phyloP scores from a whole-genome alignment of 1,140 invertebrate species.

The Antheraea mylitta region DNA sequence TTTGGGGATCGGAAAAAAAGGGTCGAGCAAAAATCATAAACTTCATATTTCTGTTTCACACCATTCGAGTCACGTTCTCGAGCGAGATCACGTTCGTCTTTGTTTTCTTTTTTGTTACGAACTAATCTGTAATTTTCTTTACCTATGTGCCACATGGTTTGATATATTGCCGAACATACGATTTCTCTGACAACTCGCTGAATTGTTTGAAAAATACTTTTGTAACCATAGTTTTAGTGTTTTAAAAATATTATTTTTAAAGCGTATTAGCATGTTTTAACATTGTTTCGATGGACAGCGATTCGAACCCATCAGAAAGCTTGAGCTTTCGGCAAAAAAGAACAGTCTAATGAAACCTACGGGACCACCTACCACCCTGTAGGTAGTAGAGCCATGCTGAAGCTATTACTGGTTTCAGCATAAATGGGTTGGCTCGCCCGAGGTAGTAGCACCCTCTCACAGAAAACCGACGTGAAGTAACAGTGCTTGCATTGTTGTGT shows the following conservation, averaged over 20 bases:
- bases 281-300: too few species aligned
- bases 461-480: too few species aligned
- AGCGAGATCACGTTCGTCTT: constrained; percentile 13
- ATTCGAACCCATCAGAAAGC: too few species aligned
- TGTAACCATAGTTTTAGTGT: not conserved
- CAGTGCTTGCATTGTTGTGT: too few species aligned
- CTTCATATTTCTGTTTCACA: constrained; percentile 11
- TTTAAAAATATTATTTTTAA: not conserved
- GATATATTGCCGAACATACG: constrained; percentile 9
- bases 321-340: not conserved
- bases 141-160: not conserved
- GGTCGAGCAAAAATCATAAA: constrained; percentile 17
- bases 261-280: too few species aligned
- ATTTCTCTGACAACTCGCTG: not conserved
- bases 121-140: constrained; percentile 22
- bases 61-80: constrained; percentile 15
- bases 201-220: not conserved
- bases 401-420: too few species aligned
- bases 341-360: not conserved
- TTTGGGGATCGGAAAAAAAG: constrained; percentile 5
- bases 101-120: constrained; percentile 24
- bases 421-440: too few species aligned
- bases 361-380: too few species aligned
- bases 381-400: too few species aligned
- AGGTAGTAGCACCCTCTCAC: too few species aligned